Evolutionary conservation across 2,888 invertebrate species (phyloP), one percentile per base, ranked within the genome.

Genomic region (Tiliacea citrago): DNA sequence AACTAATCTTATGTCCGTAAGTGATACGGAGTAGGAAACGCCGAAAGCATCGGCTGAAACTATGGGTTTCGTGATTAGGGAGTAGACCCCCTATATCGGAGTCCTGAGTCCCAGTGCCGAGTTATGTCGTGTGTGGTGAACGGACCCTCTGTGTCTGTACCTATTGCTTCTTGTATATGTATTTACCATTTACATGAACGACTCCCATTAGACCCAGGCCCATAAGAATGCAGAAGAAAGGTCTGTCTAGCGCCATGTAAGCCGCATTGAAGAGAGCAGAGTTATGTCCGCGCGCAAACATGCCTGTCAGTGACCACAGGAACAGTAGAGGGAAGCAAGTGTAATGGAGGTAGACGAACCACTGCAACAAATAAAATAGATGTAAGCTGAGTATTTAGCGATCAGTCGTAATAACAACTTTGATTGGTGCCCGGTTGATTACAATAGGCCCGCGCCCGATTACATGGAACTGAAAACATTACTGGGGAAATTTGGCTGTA

Each of bases 131-230:
- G 6, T 45, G n/a, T 8, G 42, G 16, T n/a, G n/a, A 42, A 62
- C 42, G 10, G 16, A 16, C 16, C 39, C 2, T n/a, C 13, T 24
- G 24, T 35, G 1, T 45, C 12, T 47, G 47, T 29, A 47, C 35
- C 49, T n/a, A 21, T 10, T 35, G 5, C 42, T 10, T 9, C 7
- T 58, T 21, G 0, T 42, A 35, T 29, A 35, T 2, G 35, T 35
- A 60, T 80, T 83, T 72, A 87, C 88, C 68, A 42, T 87, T 69
- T 49, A 86, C 39, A 77, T 86, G 68, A 29, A 81, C 60, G 0
- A 69, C 0, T 57, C 85, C 86, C n/a, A 88, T 21, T 10, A 87
- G 2, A 29, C 1, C 5, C 18, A 79, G n/a, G 10, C 74, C 82
- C 45, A 72, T 47, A 7, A 86, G 0, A 16, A 85, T 45, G 51